Evolutionary conservation across 2,113 vertebrate species (phyloP), one percentile per base, ranked within the genome.

Genomic region (Stegastes partitus): DNA sequence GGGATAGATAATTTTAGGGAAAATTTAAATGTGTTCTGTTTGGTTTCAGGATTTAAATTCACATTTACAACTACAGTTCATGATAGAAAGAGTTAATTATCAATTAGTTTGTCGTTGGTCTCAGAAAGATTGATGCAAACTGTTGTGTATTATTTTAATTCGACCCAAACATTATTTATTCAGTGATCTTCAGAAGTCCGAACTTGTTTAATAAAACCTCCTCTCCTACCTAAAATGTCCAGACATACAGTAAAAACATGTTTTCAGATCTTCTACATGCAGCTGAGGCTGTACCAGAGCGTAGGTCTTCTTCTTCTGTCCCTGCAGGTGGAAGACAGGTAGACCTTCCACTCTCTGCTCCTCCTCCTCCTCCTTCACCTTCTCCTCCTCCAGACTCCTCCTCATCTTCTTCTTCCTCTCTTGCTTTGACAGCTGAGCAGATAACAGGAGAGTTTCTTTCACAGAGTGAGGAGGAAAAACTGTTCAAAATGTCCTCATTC

Each of bases 241-340:
- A 26, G 6, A 50, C 19, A 50, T 66, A 25, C n/a, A 10, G n/a
- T 49, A 49, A 49, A 49, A 49, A 19, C 15, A 54, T 21, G 26
- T 39, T 25, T 6, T 26, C 45, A 50, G 0, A 8, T 44, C 42
- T 15, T 15, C 42, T 45, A 18, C 31, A n/a, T n/a, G n/a, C n/a
- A n/a, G n/a, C n/a, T n/a, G n/a, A n/a, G n/a, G n/a, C n/a, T n/a
- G 21, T 89, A 93, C 91, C 87, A 93, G 75, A 12, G 16, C 66
- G 54, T 85, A 83, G n/a, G 56, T 64, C 68, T 62, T 88, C 31
- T 26, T 74, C 11, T 23, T 80, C 45, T 50, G 26, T 14, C 34
- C 37, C 54, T 74, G 67, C 34, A 77, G 63, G 56, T 69, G 71
- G 4, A 76, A 31, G 28, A 74, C 57, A 47, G 62, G 68, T 15